Base-by-base conservation (phyloP, 1,140 invertebrate genomes). In the Mactra quadrangularis region DNA sequence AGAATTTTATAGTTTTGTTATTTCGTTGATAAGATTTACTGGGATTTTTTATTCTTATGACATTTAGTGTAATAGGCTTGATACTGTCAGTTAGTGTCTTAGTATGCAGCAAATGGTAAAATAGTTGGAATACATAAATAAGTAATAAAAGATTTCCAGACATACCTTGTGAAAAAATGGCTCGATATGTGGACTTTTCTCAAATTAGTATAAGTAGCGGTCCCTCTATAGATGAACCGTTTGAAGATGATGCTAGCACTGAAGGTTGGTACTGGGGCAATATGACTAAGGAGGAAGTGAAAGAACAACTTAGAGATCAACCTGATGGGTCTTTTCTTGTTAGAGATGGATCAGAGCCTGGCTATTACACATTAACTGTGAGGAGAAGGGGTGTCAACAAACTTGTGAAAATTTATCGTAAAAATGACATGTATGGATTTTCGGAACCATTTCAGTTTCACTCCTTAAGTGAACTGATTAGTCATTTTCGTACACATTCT, bases 261-360 rank as follows among this genome's bases (percentile, higher is more conserved):
- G 31, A 96, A 0, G 97, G 97, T 85, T 98, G 97, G 97, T 98
- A 97, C 92, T 98, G 97, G 97, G 97, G 97, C n/a, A 95, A 96
- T 86, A 96, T 97, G 52, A 95, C 45, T 71, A 86, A 90, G 57
- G 88, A 91, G 60, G 90, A 98, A 90, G 98, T 97, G 0, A 97
- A 97, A 92, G 97, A 98, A 89, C 97, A 97, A 91, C 94, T 99
- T 87, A 95, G 96, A 85, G 97, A 98, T 90, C 95, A 96, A 22
- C 95, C 96, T 19, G 98, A 99, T 93, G 98, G 98, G 6, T 98
- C 98, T 29, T 99, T 99, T 93, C 94, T 99, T 50, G 98, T 99
- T n/a, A 95, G 98, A 15, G 97, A 99, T 94, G 97, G 98, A 19
- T 97, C 97, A 6, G 98, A 96, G 81, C 97, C 97, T 13, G 97